phyloP scores from a whole-genome alignment of 2,113 vertebrate genomes.

The Odontophorus gujanensis region DNA sequence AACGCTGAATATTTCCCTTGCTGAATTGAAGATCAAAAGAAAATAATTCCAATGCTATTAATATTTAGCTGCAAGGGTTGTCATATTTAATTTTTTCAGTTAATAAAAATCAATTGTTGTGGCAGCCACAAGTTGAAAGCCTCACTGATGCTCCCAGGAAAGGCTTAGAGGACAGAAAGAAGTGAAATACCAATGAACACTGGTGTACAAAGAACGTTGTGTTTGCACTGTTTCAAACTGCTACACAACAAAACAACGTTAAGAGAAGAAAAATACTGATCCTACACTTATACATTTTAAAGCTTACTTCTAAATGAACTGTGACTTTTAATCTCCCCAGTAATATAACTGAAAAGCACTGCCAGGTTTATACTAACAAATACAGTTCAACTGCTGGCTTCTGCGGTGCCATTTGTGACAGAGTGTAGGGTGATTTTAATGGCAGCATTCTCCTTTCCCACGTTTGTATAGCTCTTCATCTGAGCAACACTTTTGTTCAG shows the following conservation, averaged over 20 bases:
- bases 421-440: not conserved
- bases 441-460: not conserved
- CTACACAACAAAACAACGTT: not conserved
- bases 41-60: not conserved
- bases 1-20: not conserved
- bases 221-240: not conserved
- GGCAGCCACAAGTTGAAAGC: not conserved
- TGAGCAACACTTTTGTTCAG: not conserved
- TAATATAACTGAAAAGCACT: not conserved
- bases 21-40: not conserved
- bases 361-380: not conserved
- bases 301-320: not conserved
- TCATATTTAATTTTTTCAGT: not conserved
- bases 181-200: not conserved
- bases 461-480: not conserved
- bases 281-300: not conserved
- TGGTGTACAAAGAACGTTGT: not conserved
- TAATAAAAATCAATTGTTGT: not conserved
- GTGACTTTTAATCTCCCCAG: not conserved
- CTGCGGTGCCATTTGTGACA: not conserved
- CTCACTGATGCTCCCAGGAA: not conserved
- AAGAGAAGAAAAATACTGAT: not conserved
- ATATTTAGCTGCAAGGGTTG: not conserved
- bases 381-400: not conserved
- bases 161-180: not conserved